These are phyloP conservation scores for Fulmarus glacialis DNA, from an alignment of 2,113 vertebrate species.

Conservation along the genomic window DNA sequence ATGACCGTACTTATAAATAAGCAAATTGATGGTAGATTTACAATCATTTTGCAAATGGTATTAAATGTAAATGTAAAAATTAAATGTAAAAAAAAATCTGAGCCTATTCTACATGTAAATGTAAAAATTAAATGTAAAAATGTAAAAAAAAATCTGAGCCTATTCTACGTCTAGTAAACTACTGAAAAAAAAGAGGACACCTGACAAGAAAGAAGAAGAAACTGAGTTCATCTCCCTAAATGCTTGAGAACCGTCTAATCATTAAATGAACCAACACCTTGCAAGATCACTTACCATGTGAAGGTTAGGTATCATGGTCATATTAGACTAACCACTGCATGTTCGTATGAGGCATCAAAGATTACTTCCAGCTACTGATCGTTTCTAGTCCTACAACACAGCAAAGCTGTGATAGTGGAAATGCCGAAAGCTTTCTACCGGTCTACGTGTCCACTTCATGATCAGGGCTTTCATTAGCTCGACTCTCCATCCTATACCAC, in stretches of 20 bases:
- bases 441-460: background rate
- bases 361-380: background rate
- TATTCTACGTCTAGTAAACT: background rate
- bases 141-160: background rate
- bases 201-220: background rate
- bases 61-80: too few relatives aligned
- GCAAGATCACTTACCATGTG: background rate
- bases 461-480: background rate
- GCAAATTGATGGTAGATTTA: background rate
- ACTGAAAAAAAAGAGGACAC: background rate
- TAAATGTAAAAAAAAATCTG: background rate
- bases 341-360: background rate
- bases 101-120: background rate
- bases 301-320: background rate
- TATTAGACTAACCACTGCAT: background rate
- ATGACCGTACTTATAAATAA: background rate
- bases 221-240: background rate
- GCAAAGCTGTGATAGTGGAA: background rate
- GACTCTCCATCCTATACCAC: background rate
- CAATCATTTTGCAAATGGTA: background rate
- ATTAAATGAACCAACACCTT: background rate
- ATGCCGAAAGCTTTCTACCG: background rate
- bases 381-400: background rate
- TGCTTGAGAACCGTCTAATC: background rate
- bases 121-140: too few relatives aligned